phyloP scores from a whole-genome alignment of 2,888 invertebrate genomes.

The Adelognathus sp. region DNA sequence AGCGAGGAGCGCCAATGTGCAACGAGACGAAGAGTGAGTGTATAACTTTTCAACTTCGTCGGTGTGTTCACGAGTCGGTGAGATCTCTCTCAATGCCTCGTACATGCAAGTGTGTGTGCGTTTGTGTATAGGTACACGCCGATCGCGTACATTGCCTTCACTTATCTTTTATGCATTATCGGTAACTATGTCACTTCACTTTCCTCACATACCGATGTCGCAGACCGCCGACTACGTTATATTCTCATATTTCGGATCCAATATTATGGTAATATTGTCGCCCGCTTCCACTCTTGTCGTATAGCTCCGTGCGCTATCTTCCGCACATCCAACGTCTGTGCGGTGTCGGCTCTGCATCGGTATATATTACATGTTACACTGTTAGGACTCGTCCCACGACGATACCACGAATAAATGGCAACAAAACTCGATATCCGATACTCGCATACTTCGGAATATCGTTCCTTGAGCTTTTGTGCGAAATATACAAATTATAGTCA shows the following conservation, averaged over 20 bases:
- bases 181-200: constrained; percentile 52
- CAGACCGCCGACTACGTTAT: constrained; percentile 34
- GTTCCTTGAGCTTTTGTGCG: background rate
- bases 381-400: constrained; percentile 23
- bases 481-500: background rate
- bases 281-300: constrained; percentile 27
- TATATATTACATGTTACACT: constrained; percentile 36
- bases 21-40: constrained; percentile 42
- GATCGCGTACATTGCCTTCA: constrained; percentile 47
- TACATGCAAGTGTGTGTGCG: background rate
- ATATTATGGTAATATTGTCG: constrained; percentile 74
- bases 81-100: constrained; percentile 10
- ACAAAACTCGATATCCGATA: background rate
- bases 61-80: constrained; percentile 4
- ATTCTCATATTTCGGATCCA: constrained; percentile 74
- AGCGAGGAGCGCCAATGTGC: constrained; percentile 5
- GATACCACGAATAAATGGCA: background rate
- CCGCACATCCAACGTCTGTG: constrained; percentile 10
- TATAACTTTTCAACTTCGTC: constrained; percentile 51
- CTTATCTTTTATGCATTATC: constrained; percentile 78
- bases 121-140: constrained; percentile 3
- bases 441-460: background rate
- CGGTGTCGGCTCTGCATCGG: constrained; percentile 14
- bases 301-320: constrained; percentile 17
- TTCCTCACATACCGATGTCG: constrained; percentile 20